Percentiles rank a stretch among this genome's conserved stretches.
These are phyloP conservation scores for Orthosia gracilis DNA, from an alignment of 2,888 invertebrate species.

Conservation along the genomic window DNA sequence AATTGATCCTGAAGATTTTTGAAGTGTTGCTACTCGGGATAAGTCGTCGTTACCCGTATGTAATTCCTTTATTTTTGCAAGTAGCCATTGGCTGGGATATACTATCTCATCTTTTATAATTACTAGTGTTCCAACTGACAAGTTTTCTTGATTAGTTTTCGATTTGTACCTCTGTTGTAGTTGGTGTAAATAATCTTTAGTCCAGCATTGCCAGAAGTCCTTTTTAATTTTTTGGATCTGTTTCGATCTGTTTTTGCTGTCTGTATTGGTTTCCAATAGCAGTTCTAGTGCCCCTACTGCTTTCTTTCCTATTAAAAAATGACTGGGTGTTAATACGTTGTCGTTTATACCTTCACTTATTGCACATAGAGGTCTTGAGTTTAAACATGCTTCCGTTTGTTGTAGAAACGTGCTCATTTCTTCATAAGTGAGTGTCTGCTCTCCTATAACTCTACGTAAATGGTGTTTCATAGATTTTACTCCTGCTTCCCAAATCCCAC, in stretches of 20 bases:
- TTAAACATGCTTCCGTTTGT: too few species aligned
- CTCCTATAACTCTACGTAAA: too few species aligned
- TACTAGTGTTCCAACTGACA: constrained; percentile 1
- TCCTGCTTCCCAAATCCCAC: too few species aligned
- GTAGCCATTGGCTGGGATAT: not conserved
- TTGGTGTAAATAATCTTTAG: not conserved
- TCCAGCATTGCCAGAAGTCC: not conserved
- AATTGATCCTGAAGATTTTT: not conserved
- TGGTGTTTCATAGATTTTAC: too few species aligned
- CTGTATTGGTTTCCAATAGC: too few species aligned
- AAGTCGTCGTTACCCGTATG: not conserved
- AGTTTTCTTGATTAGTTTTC: constrained; percentile 6
- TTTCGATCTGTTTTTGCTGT: constrained; percentile 6
- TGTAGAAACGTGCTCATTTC: too few species aligned
- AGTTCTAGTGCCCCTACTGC: too few species aligned
- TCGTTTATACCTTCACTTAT: too few species aligned
- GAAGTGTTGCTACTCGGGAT: not conserved
- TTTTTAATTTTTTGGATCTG: constrained; percentile 20
- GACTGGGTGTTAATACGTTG: too few species aligned
- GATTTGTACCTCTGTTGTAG: constrained; percentile 1
- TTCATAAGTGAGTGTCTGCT: too few species aligned
- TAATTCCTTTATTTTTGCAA: not conserved
- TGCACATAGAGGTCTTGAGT: too few species aligned
- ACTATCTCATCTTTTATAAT: not conserved
- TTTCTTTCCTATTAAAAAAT: too few species aligned